A percentile compares a stretch with the other conserved stretches of the same genome.
These are phyloP conservation scores for Tetheella fluctuosa DNA, from an alignment of 2,888 invertebrate genomes.

Conservation along the genomic window DNA sequence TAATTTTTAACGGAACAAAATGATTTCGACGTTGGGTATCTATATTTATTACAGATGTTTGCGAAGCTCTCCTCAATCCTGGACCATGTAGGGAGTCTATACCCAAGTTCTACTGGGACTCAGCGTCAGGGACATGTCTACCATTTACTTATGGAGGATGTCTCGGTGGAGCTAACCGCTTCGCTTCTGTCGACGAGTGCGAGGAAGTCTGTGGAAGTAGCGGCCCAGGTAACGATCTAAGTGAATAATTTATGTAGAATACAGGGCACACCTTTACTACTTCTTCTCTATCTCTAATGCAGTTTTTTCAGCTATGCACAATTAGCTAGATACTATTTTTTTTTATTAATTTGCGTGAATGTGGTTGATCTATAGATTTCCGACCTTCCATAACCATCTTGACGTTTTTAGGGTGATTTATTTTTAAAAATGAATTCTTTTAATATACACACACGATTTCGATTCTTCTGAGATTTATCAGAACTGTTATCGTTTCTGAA, in stretches of 20 bases:
- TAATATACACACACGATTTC: too few species aligned
- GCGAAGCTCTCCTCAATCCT: conserved; percentile 85
- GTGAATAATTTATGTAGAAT: too few species aligned
- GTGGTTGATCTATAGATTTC: not conserved
- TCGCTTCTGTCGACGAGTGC: conserved; percentile 90
- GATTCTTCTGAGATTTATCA: not conserved
- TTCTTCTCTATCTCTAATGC: not conserved
- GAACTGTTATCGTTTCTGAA: not conserved
- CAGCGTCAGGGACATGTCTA: conserved; percentile 84
- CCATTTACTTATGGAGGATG: conserved; percentile 93
- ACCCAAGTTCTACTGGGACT: conserved; percentile 89
- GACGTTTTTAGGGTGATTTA: not conserved
- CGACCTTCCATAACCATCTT: not conserved
- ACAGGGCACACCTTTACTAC: not conserved
- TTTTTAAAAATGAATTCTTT: not conserved
- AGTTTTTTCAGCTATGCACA: not conserved
- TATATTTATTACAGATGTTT: conserved; percentile 85
- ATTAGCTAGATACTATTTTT: conserved; percentile 4
- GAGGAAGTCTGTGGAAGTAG: conserved; percentile 85
- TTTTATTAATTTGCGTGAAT: not conserved
- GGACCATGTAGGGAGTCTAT: conserved; percentile 89
- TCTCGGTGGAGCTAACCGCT: conserved; percentile 92
- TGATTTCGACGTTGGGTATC: too few species aligned
- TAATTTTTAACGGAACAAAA: too few species aligned
- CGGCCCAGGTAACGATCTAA: conserved; percentile 54